Evolutionary conservation across 2,888 invertebrate species (phyloP).

Genomic region (Orchesellides sinensis): DNA sequence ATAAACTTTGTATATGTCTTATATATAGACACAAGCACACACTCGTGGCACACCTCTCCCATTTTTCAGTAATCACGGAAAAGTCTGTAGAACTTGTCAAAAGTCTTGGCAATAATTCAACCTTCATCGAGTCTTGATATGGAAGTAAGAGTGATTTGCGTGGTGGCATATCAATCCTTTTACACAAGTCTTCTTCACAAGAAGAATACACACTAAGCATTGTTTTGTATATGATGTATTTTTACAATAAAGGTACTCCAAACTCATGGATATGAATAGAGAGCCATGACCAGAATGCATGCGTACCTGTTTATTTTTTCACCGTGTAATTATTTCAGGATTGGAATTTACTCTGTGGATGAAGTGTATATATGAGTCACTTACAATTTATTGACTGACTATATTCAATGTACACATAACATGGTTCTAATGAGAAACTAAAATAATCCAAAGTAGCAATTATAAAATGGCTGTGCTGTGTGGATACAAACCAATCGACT

Average conservation of each 20-base stretch:
- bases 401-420: conserved; percentile 9
- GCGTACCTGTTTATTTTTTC: neutral
- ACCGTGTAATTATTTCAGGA: neutral
- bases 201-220: too few species aligned
- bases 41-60: conserved; percentile 66
- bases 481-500: neutral
- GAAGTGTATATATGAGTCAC: neutral
- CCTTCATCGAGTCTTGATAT: conserved; percentile 67
- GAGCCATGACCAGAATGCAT: too few species aligned
- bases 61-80: conserved; percentile 68
- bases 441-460: neutral
- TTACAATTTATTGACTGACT: conserved; percentile 36
- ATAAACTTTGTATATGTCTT: neutral
- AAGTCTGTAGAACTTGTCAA: conserved; percentile 62
- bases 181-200: too few species aligned
- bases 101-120: conserved; percentile 68
- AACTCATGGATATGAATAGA: too few species aligned
- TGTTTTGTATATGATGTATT: too few species aligned
- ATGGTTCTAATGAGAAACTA: conserved; percentile 27
- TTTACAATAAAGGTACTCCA: too few species aligned
- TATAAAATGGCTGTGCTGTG: neutral
- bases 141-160: conserved; percentile 67
- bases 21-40: conserved; percentile 2
- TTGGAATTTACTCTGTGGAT: too few species aligned
- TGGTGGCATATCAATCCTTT: conserved; percentile 60